These are phyloP conservation scores for Chaenodraco wilsoni DNA, from an alignment of 2,797 vertebrate species.

Conservation along the genomic window DNA sequence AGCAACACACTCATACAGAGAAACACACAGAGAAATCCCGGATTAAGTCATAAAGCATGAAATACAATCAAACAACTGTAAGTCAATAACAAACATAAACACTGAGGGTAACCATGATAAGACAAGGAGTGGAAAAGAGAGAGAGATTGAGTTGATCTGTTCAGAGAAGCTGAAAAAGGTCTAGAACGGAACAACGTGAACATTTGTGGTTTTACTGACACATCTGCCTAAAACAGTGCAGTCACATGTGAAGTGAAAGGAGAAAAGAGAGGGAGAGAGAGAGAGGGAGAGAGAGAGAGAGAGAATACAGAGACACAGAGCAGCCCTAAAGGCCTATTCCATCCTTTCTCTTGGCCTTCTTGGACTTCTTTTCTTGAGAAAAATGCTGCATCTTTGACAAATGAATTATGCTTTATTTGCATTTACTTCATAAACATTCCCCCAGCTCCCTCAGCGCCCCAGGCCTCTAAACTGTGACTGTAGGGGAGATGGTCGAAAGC, in stretches of 20 bases:
- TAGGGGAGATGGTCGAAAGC: slow-evolving; percentile 17
- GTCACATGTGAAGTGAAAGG: slow-evolving; percentile 49
- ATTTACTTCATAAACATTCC: slow-evolving; percentile 55
- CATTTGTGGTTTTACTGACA: slow-evolving; percentile 43
- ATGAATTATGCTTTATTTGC: slow-evolving; percentile 69
- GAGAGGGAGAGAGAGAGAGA: slow-evolving; percentile 34
- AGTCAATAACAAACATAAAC: slow-evolving; percentile 28
- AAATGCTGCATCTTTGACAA: slow-evolving; percentile 61
- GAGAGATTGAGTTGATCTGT: slow-evolving; percentile 3
- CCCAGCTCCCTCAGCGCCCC: slow-evolving; percentile 5
- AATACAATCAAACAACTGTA: slow-evolving; percentile 19
- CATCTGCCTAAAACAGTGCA: slow-evolving; percentile 49
- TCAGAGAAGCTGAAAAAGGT: slow-evolving; percentile 14
- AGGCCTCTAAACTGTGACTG: slow-evolving; percentile 36
- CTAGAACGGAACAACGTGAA: neutral
- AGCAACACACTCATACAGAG: slow-evolving; percentile 16
- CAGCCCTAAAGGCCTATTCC: slow-evolving; percentile 47
- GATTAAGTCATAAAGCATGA: slow-evolving; percentile 22
- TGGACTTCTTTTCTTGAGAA: slow-evolving; percentile 26
- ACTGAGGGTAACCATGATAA: slow-evolving; percentile 8
- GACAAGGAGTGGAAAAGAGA: slow-evolving; percentile 5
- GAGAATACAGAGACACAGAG: too few species aligned
- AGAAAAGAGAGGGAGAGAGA: slow-evolving; percentile 37
- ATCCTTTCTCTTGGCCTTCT: slow-evolving; percentile 46
- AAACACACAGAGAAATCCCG: slow-evolving; percentile 4